Evolutionary conservation across 2,888 invertebrate species (phyloP).

Genomic region (Chymomyza amoena): DNA sequence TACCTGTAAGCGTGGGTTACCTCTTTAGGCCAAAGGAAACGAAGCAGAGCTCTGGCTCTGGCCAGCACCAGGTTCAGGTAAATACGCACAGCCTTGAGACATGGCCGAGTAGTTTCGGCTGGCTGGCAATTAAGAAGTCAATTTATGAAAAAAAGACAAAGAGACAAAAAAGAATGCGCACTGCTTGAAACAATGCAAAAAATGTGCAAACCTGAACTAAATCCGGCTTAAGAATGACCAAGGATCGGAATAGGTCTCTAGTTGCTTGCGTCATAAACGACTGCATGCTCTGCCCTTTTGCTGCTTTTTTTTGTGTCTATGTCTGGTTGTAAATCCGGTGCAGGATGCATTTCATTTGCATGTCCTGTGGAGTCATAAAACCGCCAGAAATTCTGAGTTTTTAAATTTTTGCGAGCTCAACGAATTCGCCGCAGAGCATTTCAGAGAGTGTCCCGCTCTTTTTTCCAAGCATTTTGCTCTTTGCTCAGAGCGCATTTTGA

Average conservation of each 20-base stretch:
- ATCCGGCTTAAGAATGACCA: slow-evolving; percentile 68
- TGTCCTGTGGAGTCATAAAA: slow-evolving; percentile 28
- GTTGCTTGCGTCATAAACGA: slow-evolving; percentile 65
- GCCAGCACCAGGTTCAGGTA: slow-evolving; percentile 20
- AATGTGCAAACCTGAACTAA: slow-evolving; percentile 68
- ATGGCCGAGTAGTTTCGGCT: neutral
- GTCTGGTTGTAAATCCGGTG: slow-evolving; percentile 16
- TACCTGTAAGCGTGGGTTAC: slow-evolving; percentile 68
- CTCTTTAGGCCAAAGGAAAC: slow-evolving; percentile 37
- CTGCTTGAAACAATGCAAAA: slow-evolving; percentile 57
- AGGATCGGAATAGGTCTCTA: neutral
- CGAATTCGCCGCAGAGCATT: slow-evolving; percentile 53
- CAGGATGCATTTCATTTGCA: slow-evolving; percentile 40
- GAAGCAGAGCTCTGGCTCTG: too few relatives aligned
- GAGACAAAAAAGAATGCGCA: slow-evolving; percentile 19
- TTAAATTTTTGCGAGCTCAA: neutral
- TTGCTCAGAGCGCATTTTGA: neutral
- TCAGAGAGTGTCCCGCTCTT: neutral
- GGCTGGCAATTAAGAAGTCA: slow-evolving; percentile 71
- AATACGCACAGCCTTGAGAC: slow-evolving; percentile 32
- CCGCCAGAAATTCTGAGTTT: neutral
- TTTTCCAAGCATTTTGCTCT: neutral
- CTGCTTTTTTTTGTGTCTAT: neutral
- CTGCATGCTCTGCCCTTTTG: neutral
- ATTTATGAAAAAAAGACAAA: slow-evolving; percentile 54